Base-by-base conservation (phyloP, 2,113 vertebrate species). In the Octodon degus region DNA sequence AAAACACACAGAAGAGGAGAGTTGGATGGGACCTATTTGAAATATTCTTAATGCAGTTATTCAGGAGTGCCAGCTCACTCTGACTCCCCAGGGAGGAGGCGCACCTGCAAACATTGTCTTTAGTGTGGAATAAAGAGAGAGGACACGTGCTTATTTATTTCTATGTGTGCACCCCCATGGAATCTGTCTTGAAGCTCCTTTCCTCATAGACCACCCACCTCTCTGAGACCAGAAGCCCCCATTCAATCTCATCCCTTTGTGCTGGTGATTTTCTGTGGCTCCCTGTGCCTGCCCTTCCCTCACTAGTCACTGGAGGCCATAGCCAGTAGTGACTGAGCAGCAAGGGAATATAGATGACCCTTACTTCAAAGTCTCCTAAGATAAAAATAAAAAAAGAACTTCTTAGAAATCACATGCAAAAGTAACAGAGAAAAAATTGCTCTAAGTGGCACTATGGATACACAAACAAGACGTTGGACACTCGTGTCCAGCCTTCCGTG, bases 1-100 rank as follows among this genome's bases (percentile, higher is more conserved):
- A 98, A 97, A 92, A 96, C 90, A 92, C 96, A 97, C 97, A 98
- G 34, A 97, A 97, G 98, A 98, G 97, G 98, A 98, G 96, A 98
- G 98, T 98, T 97, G 95, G 90, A 97, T 91, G 95, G 91, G 97
- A 95, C 91, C 94, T 95, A 97, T 94, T 96, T 97, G 96, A 98
- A 98, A 98, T 97, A 96, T 97, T 96, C 97, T 97, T 97, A 96
- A 92, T 81, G 90, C 67, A 1, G 0, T 90, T 97, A 87, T 97
- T 96, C 96, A 92, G 91, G 84, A 94, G 90, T 91, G 89, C 92
- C 74, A 85, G 95, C 83, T 86, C 24, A 65, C 87, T 67, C 90
- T 6, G 95, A 97, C 91, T 72, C 97, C 97, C 72, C 87, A 9
- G 9, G 88, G 96, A 91, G 5, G 0, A 4, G 20, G 58, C 58